A percentile compares a stretch with the other conserved stretches of the same genome.
Evolutionary conservation across 2,113 vertebrate species (phyloP).

Genomic region (Mola mola): DNA sequence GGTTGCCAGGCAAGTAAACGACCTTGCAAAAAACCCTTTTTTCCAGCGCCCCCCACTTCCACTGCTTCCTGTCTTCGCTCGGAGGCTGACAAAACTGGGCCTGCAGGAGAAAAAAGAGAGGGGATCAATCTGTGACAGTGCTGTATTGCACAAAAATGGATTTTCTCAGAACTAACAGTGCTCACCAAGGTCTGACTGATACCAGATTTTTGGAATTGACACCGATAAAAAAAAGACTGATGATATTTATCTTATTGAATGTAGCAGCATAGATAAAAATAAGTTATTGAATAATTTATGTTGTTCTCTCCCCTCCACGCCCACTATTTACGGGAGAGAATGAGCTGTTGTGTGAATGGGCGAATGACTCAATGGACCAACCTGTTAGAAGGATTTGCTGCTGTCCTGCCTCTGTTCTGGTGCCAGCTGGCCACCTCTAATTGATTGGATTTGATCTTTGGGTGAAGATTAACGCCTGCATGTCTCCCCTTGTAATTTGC

Average conservation of each 20-base stretch:
- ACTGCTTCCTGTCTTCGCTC: conserved; percentile 44
- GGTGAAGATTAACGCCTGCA: conserved; percentile 27
- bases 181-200: no score
- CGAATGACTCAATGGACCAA: background rate
- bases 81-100: background rate
- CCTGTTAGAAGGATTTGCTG: conserved; percentile 43
- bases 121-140: no score
- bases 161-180: no score
- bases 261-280: no score
- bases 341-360: background rate
- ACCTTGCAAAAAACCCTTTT: conserved; percentile 28
- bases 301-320: no score
- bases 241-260: no score
- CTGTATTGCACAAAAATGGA: no score
- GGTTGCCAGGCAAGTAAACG: conserved; percentile 42
- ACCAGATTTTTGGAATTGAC: no score
- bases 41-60: conserved; percentile 40
- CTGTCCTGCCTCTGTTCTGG: conserved; percentile 36
- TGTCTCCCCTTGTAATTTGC: conserved; percentile 45
- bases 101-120: background rate
- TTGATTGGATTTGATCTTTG: conserved; percentile 60
- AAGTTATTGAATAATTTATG: no score
- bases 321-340: no score
- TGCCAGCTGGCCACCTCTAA: conserved; percentile 59
- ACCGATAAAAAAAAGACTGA: no score